Evolutionary conservation across 2,797 vertebrate species (phyloP).

Genomic region (Pangasius djambal): DNA sequence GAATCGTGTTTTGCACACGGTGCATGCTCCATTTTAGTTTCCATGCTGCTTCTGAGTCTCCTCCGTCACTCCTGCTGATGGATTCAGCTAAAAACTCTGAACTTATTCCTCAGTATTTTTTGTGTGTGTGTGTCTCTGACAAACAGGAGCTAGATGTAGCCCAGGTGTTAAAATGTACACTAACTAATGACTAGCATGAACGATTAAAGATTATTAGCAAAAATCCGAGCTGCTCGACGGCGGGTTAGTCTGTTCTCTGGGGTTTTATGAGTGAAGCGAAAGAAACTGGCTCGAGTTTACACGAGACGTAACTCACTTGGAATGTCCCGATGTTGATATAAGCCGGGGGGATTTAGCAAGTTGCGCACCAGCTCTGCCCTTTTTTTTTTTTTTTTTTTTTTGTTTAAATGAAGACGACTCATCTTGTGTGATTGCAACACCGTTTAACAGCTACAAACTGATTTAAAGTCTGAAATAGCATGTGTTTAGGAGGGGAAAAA

Average conservation of each 20-base stretch:
- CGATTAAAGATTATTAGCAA: neutral
- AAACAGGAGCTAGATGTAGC: neutral
- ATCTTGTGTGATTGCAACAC: neutral
- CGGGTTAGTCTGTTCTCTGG: neutral
- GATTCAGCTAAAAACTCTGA: neutral
- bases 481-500: too few relatives aligned
- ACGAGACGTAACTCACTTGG: slow-evolving; percentile 20
- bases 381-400: neutral
- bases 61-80: neutral
- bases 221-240: neutral
- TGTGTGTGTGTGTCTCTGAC: neutral
- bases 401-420: neutral
- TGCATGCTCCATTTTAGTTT: neutral
- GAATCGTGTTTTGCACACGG: too few relatives aligned
- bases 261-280: neutral
- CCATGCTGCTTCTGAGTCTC: neutral
- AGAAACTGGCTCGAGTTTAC: slow-evolving; percentile 8
- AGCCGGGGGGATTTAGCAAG: slow-evolving; percentile 20
- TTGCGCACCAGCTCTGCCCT: neutral
- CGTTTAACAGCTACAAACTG: neutral
- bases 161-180: neutral
- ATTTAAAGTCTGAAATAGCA: neutral
- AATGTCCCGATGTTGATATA: slow-evolving; percentile 36
- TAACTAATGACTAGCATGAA: neutral
- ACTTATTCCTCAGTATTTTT: neutral